Evolutionary conservation across 1,140 invertebrate genomes (phyloP).

Genomic region (Procambarus virginalis): DNA sequence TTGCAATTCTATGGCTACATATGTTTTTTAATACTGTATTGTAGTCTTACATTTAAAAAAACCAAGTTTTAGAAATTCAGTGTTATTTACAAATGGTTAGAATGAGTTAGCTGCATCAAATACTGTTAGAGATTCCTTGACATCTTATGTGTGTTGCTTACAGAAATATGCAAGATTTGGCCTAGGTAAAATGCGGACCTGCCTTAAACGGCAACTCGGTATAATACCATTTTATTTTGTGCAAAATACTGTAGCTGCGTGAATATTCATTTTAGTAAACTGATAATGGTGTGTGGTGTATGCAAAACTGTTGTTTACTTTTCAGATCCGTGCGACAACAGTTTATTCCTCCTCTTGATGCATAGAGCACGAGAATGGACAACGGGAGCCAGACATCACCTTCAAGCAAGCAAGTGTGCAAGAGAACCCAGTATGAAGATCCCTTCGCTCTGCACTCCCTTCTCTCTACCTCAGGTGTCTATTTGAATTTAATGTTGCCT

Average conservation of each 20-base stretch:
- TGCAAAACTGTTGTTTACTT: neutral
- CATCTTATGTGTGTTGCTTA: no score
- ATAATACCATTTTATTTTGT: neutral
- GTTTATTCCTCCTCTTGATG: neutral
- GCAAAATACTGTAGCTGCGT: neutral
- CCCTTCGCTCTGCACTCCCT: slow-evolving; percentile 55
- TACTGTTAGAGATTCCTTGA: no score
- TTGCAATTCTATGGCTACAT: no score
- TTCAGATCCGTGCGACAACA: neutral
- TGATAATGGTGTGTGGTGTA: neutral
- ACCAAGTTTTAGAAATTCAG: no score
- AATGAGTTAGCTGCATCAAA: no score
- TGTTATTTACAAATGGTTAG: no score
- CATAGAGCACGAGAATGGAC: slow-evolving; percentile 13
- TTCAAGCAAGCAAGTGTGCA: slow-evolving; percentile 62
- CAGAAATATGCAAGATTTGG: no score
- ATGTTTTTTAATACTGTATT: no score
- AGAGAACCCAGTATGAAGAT: slow-evolving; percentile 61
- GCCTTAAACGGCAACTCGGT: no score
- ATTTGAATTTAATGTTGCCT: neutral
- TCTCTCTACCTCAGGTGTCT: slow-evolving; percentile 39
- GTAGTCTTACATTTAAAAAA: no score
- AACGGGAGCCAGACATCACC: slow-evolving; percentile 60
- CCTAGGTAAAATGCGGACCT: no score
- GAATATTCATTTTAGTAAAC: neutral